These are phyloP conservation scores for Antheraea yamamai DNA, from an alignment of 2,888 invertebrate species.

Conservation along the genomic window DNA sequence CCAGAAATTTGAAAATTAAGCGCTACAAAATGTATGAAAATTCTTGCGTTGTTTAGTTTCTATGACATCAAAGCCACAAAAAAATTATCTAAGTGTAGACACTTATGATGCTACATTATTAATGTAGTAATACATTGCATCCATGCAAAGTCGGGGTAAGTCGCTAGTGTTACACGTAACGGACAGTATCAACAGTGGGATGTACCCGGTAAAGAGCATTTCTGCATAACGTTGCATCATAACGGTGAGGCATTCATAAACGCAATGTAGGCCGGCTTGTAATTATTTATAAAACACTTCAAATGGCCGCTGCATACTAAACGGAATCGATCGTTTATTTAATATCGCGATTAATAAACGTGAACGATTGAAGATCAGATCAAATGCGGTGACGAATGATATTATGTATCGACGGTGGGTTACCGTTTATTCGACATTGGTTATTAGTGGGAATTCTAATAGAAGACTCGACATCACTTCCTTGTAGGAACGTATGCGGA, in stretches of 20 bases:
- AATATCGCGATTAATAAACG: background rate
- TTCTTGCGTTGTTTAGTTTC: too few species aligned
- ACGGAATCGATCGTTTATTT: background rate
- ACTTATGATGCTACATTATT: too few species aligned
- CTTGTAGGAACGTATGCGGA: too few species aligned
- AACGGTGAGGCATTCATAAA: background rate
- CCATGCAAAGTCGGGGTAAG: too few species aligned
- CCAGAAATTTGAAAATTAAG: too few species aligned
- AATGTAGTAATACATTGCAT: too few species aligned
- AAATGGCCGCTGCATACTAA: slow-evolving; percentile 22
- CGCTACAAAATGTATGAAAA: too few species aligned
- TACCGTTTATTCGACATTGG: slow-evolving; percentile 1
- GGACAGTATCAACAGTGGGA: background rate
- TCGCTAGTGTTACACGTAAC: too few species aligned
- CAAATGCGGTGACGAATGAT: background rate
- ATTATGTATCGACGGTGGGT: background rate
- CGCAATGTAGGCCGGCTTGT: slow-evolving; percentile 44
- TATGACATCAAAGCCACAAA: too few species aligned
- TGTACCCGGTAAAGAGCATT: background rate
- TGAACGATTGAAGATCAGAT: slow-evolving; percentile 3
- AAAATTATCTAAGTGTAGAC: too few species aligned
- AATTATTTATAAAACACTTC: slow-evolving; percentile 74
- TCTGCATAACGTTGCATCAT: slow-evolving; percentile 5
- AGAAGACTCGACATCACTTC: background rate
- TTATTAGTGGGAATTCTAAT: slow-evolving; percentile 1